Evolutionary conservation across 2,113 vertebrate species (phyloP).

Genomic region (Oryzias woworae): DNA sequence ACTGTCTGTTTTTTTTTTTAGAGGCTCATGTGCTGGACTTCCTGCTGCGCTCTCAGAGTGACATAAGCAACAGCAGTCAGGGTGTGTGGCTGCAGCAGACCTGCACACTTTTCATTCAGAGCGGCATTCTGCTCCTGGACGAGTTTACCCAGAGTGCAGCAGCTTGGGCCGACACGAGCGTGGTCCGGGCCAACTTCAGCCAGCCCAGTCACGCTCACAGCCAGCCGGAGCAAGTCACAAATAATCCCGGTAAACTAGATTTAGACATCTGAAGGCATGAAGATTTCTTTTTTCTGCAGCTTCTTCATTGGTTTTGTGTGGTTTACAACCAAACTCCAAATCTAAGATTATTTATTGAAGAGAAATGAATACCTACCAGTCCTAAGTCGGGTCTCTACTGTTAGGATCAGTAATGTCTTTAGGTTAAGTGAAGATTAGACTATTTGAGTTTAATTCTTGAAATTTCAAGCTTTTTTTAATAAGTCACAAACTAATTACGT

Average conservation of each 20-base stretch:
- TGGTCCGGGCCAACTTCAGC: constrained; percentile 78
- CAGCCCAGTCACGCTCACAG: constrained; percentile 52
- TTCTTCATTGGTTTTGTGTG: too few species aligned
- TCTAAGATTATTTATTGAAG: neutral
- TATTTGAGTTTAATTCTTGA: neutral
- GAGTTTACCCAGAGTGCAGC: constrained; percentile 70
- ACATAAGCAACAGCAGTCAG: constrained; percentile 62
- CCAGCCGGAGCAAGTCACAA: constrained; percentile 45
- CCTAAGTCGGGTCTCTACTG: neutral
- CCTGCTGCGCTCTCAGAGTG: constrained; percentile 52
- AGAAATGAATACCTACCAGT: neutral
- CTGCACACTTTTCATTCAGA: constrained; percentile 80
- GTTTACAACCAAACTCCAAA: neutral
- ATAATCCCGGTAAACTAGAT: constrained; percentile 62
- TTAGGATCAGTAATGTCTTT: neutral
- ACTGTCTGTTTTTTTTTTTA: constrained; percentile 45
- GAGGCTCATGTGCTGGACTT: constrained; percentile 78
- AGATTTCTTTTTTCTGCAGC: too few species aligned
- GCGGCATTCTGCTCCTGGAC: constrained; percentile 63
- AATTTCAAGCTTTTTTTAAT: too few species aligned
- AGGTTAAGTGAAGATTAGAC: neutral
- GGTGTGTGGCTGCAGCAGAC: constrained; percentile 73
- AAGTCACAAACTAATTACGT: too few species aligned
- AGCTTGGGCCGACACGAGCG: constrained; percentile 80
- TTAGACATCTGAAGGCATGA: neutral